Percentiles rank a stretch among this genome's conserved stretches.
Evolutionary conservation across 2,888 invertebrate species (phyloP).

Genomic region (Alentia gelatinosa): DNA sequence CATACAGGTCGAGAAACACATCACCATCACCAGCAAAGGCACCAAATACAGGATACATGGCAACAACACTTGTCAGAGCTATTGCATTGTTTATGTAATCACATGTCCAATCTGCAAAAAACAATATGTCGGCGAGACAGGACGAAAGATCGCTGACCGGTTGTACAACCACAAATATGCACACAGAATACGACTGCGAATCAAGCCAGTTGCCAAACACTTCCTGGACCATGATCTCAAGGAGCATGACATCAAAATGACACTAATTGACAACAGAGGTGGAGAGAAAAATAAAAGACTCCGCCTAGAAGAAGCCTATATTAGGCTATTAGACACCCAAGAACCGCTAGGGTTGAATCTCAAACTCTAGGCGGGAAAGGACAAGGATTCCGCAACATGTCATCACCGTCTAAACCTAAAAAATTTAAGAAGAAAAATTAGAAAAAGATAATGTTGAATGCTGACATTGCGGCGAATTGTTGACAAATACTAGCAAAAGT

Average conservation of each 20-base stretch:
- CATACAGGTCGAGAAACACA: no score
- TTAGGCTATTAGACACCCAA: no score
- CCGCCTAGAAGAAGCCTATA: background rate
- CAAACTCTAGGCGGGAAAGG: no score
- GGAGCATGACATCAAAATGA: background rate
- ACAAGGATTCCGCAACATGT: no score
- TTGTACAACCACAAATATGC: background rate
- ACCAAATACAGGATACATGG: background rate
- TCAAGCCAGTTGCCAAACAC: background rate
- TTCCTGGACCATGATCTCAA: background rate
- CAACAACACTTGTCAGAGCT: background rate
- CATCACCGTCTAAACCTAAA: no score
- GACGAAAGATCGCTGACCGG: background rate
- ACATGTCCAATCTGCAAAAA: background rate
- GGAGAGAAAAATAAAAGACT: background rate
- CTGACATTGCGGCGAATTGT: no score
- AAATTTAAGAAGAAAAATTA: no score
- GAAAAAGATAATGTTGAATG: no score
- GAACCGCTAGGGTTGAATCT: no score
- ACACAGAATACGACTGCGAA: background rate
- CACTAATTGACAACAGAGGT: background rate
- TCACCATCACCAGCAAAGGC: no score
- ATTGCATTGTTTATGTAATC: background rate
- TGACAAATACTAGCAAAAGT: no score
- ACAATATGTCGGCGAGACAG: background rate